phyloP scores from a whole-genome alignment of 2,888 invertebrate species.

The Ceraclea dissimilis region DNA sequence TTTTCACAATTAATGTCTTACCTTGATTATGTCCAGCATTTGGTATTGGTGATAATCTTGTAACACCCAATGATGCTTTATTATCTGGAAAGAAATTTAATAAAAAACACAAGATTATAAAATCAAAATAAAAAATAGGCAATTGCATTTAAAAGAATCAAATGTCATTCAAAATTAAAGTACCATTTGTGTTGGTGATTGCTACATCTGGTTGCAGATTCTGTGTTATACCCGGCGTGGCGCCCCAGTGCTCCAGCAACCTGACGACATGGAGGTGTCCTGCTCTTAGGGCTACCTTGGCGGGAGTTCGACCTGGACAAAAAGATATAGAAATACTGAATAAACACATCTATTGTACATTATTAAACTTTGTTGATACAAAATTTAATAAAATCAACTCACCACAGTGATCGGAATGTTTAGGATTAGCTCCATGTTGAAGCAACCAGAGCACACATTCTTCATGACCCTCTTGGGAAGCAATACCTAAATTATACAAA shows the following conservation, averaged over 20 bases:
- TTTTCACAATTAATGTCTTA: too few species aligned
- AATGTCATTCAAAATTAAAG: too few species aligned
- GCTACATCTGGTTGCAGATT: constrained; percentile 6
- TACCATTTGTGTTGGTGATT: neutral
- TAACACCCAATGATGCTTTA: constrained; percentile 44
- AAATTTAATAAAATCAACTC: constrained; percentile 11
- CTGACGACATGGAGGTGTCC: constrained; percentile 81
- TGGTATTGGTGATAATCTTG: constrained; percentile 30
- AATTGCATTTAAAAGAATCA: neutral
- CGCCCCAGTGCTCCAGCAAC: constrained; percentile 63
- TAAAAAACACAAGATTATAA: neutral
- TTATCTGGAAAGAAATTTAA: neutral
- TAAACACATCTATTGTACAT: too few species aligned
- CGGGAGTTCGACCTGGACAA: constrained; percentile 58
- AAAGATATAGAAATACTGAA: neutral
- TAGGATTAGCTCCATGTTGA: constrained; percentile 78
- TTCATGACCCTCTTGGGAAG: constrained; percentile 93
- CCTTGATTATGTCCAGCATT: constrained; percentile 40
- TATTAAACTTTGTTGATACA: neutral
- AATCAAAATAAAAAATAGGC: neutral
- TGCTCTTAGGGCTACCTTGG: constrained; percentile 84
- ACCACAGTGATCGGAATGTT: constrained; percentile 80
- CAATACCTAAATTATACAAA: constrained; percentile 59
- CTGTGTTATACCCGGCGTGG: constrained; percentile 8
- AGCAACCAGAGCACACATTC: constrained; percentile 78